phyloP scores from a whole-genome alignment of 2,888 invertebrate species.

The Tenodera sinensis region DNA sequence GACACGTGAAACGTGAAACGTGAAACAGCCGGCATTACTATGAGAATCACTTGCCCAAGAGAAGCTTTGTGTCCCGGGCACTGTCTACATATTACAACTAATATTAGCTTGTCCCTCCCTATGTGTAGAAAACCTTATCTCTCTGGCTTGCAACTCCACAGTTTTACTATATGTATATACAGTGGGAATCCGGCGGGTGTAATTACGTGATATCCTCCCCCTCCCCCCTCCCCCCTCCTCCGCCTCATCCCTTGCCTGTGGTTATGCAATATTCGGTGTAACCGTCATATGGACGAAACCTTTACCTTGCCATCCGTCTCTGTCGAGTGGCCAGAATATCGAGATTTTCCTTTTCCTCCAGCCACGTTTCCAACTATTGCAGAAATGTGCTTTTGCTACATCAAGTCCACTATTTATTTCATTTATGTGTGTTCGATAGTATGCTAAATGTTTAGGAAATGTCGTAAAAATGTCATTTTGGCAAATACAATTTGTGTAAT shows the following conservation, averaged over 20 bases:
- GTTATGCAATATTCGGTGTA: conserved; percentile 16
- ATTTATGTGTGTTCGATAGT: no score
- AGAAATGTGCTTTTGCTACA: no score
- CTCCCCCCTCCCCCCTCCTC: no score
- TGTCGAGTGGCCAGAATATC: not conserved
- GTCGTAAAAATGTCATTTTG: no score
- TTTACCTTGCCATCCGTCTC: not conserved
- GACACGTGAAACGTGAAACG: no score
- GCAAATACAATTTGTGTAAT: no score
- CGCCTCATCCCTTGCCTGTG: not conserved
- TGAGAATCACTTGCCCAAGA: not conserved
- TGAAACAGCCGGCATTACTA: no score
- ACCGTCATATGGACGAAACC: not conserved
- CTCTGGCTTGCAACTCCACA: not conserved
- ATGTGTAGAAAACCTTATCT: not conserved
- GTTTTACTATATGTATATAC: not conserved
- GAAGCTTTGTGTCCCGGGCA: not conserved
- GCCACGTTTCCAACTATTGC: not conserved
- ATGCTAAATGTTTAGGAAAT: no score
- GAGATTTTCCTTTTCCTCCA: not conserved
- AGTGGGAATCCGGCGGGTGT: not conserved
- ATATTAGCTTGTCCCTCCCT: not conserved
- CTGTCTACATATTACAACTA: not conserved
- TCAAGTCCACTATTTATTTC: no score
- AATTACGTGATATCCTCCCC: not conserved